Evolutionary conservation across 1,140 invertebrate species (phyloP), one percentile per base, ranked within the genome.

Genomic region (Meloidogyne floridensis): DNA sequence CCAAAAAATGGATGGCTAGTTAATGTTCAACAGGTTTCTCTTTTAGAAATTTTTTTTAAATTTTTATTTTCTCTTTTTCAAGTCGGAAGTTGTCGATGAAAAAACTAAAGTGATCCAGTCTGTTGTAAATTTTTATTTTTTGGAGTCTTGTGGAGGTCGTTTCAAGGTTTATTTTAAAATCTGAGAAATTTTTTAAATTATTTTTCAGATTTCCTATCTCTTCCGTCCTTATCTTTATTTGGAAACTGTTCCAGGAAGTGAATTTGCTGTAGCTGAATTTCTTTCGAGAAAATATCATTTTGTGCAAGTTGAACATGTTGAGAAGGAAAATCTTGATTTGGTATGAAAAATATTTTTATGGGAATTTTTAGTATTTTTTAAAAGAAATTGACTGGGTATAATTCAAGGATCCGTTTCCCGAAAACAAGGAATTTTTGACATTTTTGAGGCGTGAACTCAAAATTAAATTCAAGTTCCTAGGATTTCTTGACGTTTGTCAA

Each of bases 51-150:
- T 42, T 65, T 18, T 11, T 78, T 86, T 59, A 80, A 18, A 51
- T 8, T 47, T 73, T 85, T 18, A 80, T 13, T 84, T 47, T 42
- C 9, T 53, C 51, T 5, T 86, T 85, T n/a, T 32, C 32, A 87
- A 98, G 96, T 95, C 95, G 54, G 97, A 98, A 92, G 93, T 98
- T 51, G 91, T 97, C 75, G 95, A 98, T 92, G 96, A 97, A 11
- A 83, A 91, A 95, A 98, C 90, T 95, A 97, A 90, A 91, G 94
- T 73, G 83, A 90, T 99, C 10, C 92, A 95, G 1, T 94, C 95
- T 88, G 95, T 95, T n/a, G 93, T 98, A 75, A 96, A 98, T 91
- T 96, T 95, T 90, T 99, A 98, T 91, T 99, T 99, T 87, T 93
- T 99, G 77, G 93, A 98, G 92, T 96, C 98, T 92, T 95, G 98